Evolutionary conservation across 2,113 vertebrate species (phyloP), one percentile per base, ranked within the genome.

Genomic region (Anarhynchus alexandrinus): DNA sequence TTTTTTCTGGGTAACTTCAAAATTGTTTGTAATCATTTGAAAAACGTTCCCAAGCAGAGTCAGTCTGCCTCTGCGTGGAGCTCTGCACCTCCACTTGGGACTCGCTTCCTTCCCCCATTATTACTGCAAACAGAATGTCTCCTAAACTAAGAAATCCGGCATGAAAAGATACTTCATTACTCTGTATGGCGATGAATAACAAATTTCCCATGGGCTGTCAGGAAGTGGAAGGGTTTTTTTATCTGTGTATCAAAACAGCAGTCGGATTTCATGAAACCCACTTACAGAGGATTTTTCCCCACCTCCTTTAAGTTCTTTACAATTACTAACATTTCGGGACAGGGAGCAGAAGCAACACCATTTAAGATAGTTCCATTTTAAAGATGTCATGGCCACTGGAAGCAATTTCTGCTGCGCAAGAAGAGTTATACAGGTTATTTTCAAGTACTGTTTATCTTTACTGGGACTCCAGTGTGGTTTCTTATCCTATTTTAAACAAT

Each of bases 91-190:
- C 65, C 92, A 57, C 66, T 22, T 40, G 55, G 29, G 32, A 81
- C 27, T 38, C 38, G 8, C 29, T 83, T 86, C 47, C 82, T 78
- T 86, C 74, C 43, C 59, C 20, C 3, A 3, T 66, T 92, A 95
- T 57, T 89, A 67, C 42, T 82, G 61, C 38, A 78, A 92, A 88
- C 40, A 59, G n/a, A 91, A 70, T 3, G 6, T 70, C 94, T 97
- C 86, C 86, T 64, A 67, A 45, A 72, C 66, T 45, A 83, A 82
- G 78, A 90, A 88, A 95, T 42, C 17, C 84, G 55, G 49, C 67
- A 94, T n/a, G 42, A 94, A 93, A 91, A 96, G 58, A 88, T 55
- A 87, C 74, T 92, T 90, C 90, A 71, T 91, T 93, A 91, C 71
- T 65, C 70, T 61, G 59, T 36, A 45, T 74, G 45, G 36, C 3